Evolutionary conservation across 2,113 vertebrate genomes (phyloP), one percentile per base, ranked within the genome.

Genomic region (Apodemus sylvaticus): DNA sequence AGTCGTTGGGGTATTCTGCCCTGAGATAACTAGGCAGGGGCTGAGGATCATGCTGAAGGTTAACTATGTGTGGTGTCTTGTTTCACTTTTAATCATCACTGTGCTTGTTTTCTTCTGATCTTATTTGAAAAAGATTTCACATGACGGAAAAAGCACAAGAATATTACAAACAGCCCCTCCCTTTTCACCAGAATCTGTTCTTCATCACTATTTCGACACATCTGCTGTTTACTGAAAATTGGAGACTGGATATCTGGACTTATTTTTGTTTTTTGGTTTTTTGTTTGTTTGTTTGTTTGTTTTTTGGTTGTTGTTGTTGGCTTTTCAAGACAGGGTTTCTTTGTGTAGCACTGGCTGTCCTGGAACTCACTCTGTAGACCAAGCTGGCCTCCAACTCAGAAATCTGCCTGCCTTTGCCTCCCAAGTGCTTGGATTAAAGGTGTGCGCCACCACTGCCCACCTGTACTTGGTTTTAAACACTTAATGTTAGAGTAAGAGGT

Each of bases 31-130:
- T 42, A 45, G 73, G 58, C 85, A 53, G 45, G 60, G 53, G 36
- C 20, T 86, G 79, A 73, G 53, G 53, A 62, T 60, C 81, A 78
- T 81, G 31, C 12, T 36, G 64, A 90, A 31, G 8, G 64, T 36
- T 83, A 60, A 11, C 83, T 45, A 0, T 78, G 86, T 64, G 12
- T 26, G 29, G 64, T 62, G 5, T 74, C n/a, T n/a, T n/a, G n/a
- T n/a, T n/a, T n/a, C n/a, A n/a, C n/a, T n/a, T 97, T 90, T 66
- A 53, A 48, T 89, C 60, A 13, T 70, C 68, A 39, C n/a, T n/a
- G n/a, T n/a, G n/a, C 68, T 73, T 96, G 19, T 87, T 94, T 90
- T 70, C 45, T 90, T 71, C 83, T 34, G 20, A 86, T 82, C 93
- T 93, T 74, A 90, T 74, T 93, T 53, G 48, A 45, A 91, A 34